A percentile compares a stretch with the other conserved stretches of the same genome.
Evolutionary conservation across 2,888 invertebrate genomes (phyloP).

Genomic region (Agrochola litura): DNA sequence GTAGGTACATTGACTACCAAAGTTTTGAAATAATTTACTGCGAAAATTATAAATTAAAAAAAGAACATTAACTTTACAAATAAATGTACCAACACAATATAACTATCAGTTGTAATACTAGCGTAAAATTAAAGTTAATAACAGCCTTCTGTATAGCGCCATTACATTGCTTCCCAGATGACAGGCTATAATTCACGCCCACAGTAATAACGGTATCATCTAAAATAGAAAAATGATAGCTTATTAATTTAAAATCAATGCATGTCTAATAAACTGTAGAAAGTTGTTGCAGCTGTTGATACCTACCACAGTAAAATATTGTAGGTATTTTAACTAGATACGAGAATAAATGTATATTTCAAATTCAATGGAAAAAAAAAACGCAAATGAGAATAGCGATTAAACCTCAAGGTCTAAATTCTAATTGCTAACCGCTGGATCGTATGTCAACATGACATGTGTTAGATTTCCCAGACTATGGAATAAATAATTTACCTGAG

Average conservation of each 20-base stretch:
- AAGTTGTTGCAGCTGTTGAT: slow-evolving; percentile 18
- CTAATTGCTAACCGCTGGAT: slow-evolving; percentile 24
- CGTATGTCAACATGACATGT: slow-evolving; percentile 33
- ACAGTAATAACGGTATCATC: slow-evolving; percentile 61
- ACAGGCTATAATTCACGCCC: slow-evolving; percentile 61
- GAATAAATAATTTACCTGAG: slow-evolving; percentile 19
- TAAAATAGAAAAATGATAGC: slow-evolving; percentile 56
- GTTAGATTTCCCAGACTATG: slow-evolving; percentile 42
- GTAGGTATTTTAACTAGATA: not conserved
- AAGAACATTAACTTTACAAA: slow-evolving; percentile 7
- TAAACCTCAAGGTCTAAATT: slow-evolving; percentile 44
- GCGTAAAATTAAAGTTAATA: slow-evolving; percentile 55
- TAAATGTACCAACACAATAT: slow-evolving; percentile 2
- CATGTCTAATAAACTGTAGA: slow-evolving; percentile 44
- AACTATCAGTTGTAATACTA: slow-evolving; percentile 27
- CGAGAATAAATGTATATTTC: not conserved
- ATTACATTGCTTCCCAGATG: slow-evolving; percentile 52
- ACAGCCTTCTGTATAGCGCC: slow-evolving; percentile 52
- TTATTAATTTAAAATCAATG: slow-evolving; percentile 63
- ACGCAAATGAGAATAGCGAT: slow-evolving; percentile 7
- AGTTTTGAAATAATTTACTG: slow-evolving; percentile 1
- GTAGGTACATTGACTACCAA: slow-evolving; percentile 1
- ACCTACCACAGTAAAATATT: slow-evolving; percentile 3
- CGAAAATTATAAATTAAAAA: not conserved
- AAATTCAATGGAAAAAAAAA: not conserved